These are phyloP conservation scores for Microtus montanus DNA, from an alignment of 2,113 vertebrate species.

Conservation along the genomic window DNA sequence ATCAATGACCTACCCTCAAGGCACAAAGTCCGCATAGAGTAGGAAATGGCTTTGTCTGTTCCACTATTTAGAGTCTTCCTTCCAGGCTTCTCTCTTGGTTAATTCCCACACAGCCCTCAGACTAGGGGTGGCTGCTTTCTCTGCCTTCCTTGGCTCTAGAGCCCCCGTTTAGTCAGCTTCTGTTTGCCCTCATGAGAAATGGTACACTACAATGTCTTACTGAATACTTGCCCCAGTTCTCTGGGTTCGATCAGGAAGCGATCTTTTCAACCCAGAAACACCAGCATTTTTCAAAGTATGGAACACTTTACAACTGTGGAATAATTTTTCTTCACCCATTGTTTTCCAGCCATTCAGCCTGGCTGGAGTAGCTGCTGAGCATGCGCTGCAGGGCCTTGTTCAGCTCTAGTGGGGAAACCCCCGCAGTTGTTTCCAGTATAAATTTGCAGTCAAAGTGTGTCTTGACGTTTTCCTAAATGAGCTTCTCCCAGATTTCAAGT, in stretches of 20 bases:
- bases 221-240: neutral
- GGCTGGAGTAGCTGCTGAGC: neutral
- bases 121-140: neutral
- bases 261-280: neutral
- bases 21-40: neutral
- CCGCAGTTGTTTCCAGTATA: neutral
- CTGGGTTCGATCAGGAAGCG: no score
- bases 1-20: neutral
- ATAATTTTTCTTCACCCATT: neutral
- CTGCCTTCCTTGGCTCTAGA: neutral
- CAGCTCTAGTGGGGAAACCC: rapidly evolving
- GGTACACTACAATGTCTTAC: neutral
- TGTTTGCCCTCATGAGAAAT: neutral
- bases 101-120: neutral
- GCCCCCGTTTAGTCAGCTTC: no score
- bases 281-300: neutral
- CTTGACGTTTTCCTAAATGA: neutral
- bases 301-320: neutral
- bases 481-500: neutral
- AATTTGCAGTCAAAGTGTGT: neutral
- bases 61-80: neutral
- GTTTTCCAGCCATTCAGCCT: neutral
- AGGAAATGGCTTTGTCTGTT: neutral
- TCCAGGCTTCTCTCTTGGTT: neutral
- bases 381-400: neutral